These are phyloP conservation scores for Eristalis pertinax DNA, from an alignment of 2,888 invertebrate species.

Conservation along the genomic window DNA sequence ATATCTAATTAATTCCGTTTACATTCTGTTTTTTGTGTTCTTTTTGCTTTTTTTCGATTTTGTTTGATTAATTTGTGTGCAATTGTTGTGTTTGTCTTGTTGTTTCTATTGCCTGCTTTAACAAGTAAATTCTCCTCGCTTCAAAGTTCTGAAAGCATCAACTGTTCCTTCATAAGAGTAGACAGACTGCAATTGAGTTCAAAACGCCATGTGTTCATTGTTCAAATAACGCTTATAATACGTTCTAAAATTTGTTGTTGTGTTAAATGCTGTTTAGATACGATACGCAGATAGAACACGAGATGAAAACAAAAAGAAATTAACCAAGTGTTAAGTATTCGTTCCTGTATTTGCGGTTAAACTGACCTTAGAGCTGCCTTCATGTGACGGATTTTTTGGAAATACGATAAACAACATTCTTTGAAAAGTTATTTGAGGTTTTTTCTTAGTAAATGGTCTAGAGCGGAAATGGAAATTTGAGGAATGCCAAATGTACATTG, in stretches of 20 bases:
- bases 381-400: background rate
- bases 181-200: background rate
- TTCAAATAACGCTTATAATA: background rate
- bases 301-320: too few relatives aligned
- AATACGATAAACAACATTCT: background rate
- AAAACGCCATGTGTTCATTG: background rate
- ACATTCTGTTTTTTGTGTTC: background rate
- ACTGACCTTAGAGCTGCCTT: background rate
- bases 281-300: background rate
- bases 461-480: too few relatives aligned
- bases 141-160: background rate
- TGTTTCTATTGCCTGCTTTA: slow-evolving; percentile 14
- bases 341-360: background rate
- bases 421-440: background rate
- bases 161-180: background rate
- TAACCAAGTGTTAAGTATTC: background rate
- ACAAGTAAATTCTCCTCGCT: background rate
- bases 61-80: background rate
- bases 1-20: slow-evolving; percentile 31
- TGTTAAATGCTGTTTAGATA: background rate
- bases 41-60: background rate
- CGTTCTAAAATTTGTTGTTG: background rate
- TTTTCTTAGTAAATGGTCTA: too few relatives aligned
- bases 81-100: background rate
- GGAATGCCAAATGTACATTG: too few relatives aligned